These are phyloP conservation scores for Aspidiotus rigidus DNA, from an alignment of 2,888 invertebrate species.

Conservation along the genomic window DNA sequence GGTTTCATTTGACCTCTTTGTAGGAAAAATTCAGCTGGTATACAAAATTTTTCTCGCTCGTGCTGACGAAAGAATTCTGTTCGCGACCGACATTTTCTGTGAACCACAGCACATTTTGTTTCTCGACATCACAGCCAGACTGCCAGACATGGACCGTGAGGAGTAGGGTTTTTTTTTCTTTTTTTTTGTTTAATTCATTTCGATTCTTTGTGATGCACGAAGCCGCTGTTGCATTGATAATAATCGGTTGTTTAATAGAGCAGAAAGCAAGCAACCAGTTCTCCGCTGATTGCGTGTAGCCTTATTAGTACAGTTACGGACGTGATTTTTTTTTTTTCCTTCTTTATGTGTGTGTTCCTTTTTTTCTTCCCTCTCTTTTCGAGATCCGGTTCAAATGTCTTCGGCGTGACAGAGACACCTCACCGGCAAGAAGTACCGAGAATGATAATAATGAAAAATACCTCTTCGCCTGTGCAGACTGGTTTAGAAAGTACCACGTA, in stretches of 20 bases:
- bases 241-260: conserved; percentile 1
- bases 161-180: too few species aligned
- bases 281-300: not conserved
- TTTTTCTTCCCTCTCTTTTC: not conserved
- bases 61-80: too few species aligned
- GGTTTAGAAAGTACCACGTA: conserved; percentile 25
- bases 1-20: too few species aligned
- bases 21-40: too few species aligned
- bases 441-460: conserved; percentile 1
- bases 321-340: not conserved
- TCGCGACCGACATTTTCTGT: too few species aligned
- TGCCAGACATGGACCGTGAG: too few species aligned
- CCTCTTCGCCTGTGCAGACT: conserved; percentile 11
- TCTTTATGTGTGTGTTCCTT: not conserved
- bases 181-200: too few species aligned
- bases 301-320: conserved; percentile 1
- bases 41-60: too few species aligned
- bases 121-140: too few species aligned
- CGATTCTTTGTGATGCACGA: too few species aligned
- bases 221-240: too few species aligned
- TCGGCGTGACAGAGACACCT: conserved; percentile 17
- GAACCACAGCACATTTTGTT: too few species aligned
- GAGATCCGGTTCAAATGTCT: conserved; percentile 29
- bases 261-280: conserved; percentile 4
- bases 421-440: not conserved